Base-by-base conservation (phyloP, 2,113 vertebrate species). In the Atractosteus spatula region DNA sequence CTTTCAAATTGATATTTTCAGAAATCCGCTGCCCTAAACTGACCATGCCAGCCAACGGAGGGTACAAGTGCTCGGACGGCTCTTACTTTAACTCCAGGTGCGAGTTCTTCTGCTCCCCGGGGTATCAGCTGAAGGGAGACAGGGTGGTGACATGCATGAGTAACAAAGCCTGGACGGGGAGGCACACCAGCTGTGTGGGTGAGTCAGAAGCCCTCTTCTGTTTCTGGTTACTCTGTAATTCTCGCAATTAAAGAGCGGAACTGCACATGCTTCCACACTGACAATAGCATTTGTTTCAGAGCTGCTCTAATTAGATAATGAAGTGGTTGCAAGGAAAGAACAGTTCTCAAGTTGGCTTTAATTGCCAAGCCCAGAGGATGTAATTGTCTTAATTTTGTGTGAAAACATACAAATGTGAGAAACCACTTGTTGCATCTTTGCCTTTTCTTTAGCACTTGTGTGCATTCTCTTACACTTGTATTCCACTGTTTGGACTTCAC, bases 81-180 rank as follows among this genome's bases (percentile, higher is more conserved):
- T 96, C 94, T 74, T 98, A 98, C 87, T 98, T 95, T 82, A 97
- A 92, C 87, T 98, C 97, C 3, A 92, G 93, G 77, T 99, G 97
- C 69, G 94, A 98, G 82, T 98, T 95, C 83, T 97, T 96, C 82
- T 99, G 97, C 74, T 94, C 95, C 0, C 94, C 94, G 0, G 97
- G 97, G 0, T 99, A 96, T 86, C 93, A 89, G 63, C 69, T 97
- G 62, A 96, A 94, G 81, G 97, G 97, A 0, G 92, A 95, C 57
- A 90, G 87, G 54, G 91, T 89, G 0, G 90, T 95, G 14, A 93
- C 84, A 0, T 99, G 97, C 86, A 91, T 90, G 87, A 87, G 97
- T 88, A 96, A 45, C 89, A 95, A 94, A 55, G 81, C 64, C 3
- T 99, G 97, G 97, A 98, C 92, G 0, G 90, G 93, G 0, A 89